These are phyloP conservation scores for Macrochelys suwanniensis DNA, from an alignment of 2,797 vertebrate species.

Conservation along the genomic window DNA sequence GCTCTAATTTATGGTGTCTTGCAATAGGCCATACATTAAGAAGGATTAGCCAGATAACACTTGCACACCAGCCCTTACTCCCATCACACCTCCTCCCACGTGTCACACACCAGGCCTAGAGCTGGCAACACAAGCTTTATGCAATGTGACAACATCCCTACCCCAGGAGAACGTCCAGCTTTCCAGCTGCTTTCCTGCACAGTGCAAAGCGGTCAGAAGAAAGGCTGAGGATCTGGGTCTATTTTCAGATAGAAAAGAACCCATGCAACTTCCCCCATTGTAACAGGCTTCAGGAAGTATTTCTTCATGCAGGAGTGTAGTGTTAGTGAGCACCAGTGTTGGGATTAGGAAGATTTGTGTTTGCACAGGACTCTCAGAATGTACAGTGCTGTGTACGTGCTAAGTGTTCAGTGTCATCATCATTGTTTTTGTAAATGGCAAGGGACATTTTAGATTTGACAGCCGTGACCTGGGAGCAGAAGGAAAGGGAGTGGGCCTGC, in stretches of 20 bases:
- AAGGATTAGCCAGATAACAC: neutral
- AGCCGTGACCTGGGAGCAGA: neutral
- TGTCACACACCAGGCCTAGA: neutral
- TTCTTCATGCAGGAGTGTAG: neutral
- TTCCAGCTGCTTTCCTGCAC: neutral
- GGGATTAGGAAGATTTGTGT: accelerated
- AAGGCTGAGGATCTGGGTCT: neutral
- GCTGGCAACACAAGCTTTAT: neutral
- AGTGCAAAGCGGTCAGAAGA: no score
- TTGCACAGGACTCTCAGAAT: neutral
- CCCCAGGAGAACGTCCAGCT: neutral
- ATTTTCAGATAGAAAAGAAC: accelerated
- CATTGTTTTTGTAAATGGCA: neutral
- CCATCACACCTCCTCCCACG: neutral
- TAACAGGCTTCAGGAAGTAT: neutral
- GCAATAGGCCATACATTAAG: neutral
- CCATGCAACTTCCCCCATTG: accelerated
- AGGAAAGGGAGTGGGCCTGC: neutral
- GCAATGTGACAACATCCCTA: accelerated
- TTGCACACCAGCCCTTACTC: neutral
- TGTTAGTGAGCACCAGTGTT: accelerated
- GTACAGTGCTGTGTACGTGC: accelerated
- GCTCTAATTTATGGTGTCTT: neutral
- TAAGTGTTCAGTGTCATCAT: accelerated
- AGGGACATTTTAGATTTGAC: neutral